phyloP scores from a whole-genome alignment of 1,140 invertebrate genomes.

The Leucophenga varia region DNA sequence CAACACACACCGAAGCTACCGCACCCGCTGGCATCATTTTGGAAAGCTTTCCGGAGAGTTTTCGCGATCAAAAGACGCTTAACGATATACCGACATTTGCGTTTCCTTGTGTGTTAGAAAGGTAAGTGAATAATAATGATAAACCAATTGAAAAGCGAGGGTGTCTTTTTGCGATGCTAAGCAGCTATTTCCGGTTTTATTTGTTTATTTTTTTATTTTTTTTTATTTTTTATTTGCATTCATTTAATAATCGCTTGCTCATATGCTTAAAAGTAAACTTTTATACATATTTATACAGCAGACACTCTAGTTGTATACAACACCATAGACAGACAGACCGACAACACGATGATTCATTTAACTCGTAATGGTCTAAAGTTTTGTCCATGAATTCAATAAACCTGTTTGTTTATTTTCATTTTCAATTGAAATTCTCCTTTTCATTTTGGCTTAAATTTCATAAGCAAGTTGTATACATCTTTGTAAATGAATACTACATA shows the following conservation, averaged over 20 bases:
- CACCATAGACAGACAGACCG: slow-evolving; percentile 4
- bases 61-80: slow-evolving; percentile 72
- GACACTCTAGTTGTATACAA: neutral
- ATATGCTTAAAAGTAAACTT: too few relatives aligned
- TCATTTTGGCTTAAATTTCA: too few relatives aligned
- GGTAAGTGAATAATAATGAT: too few relatives aligned
- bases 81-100: slow-evolving; percentile 80
- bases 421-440: too few relatives aligned
- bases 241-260: neutral
- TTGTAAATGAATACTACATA: too few relatives aligned
- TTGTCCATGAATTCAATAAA: slow-evolving; percentile 50
- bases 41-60: slow-evolving; percentile 72
- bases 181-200: slow-evolving; percentile 16
- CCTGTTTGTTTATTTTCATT: slow-evolving; percentile 31
- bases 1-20: slow-evolving; percentile 52
- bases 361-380: too few relatives aligned
- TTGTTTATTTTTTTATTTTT: slow-evolving; percentile 3
- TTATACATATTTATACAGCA: neutral
- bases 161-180: slow-evolving; percentile 1
- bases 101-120: slow-evolving; percentile 77
- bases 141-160: too few relatives aligned
- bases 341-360: slow-evolving; percentile 28
- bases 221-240: too few relatives aligned
- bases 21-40: slow-evolving; percentile 64
- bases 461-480: too few relatives aligned